Evolutionary conservation across 2,113 vertebrate genomes (phyloP), one percentile per base, ranked within the genome.

Genomic region (Holacanthus passer): DNA sequence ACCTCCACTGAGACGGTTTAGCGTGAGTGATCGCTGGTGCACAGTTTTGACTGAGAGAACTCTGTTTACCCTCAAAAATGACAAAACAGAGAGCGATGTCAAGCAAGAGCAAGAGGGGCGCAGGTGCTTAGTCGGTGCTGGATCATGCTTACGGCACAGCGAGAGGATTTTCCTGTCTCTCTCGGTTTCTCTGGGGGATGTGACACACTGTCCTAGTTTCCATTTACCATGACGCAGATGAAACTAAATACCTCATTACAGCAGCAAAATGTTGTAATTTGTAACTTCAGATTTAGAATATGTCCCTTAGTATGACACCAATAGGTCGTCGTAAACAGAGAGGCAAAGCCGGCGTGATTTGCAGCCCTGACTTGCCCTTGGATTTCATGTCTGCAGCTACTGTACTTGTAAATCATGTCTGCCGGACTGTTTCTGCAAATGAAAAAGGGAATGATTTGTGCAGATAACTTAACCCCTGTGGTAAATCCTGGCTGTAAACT

Each of bases 401-500:
- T 89, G 82, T 87, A 85, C 85, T 86, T 91, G 84, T 92, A 93
- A 93, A 94, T 93, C 90, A 89, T 85, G 81, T 83, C 77, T 73
- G 75, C 55, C 31, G 74, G 77, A 86, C 87, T 87, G 87, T 91
- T 93, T 87, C 84, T 87, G 86, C 90, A 92, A 92, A 93, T 94
- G 90, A 93, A 93, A 93, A 92, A 81, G 70, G 71, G 80, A 86
- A 87, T 93, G 91, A 93, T 93, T 93, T 91, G 91, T 90, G 89
- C 45, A 60, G 87, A 93, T 83, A 91, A 85, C 82, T 86, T 90
- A 90, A 89, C 88, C 88, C 58, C 62, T 56, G 76, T 59, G 81
- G 82, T 93, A 92, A 93, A 92, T 93, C 89, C 75, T 68, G 75
- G 66, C 70, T 88, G 69, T 86, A 90, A 88, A 90, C 77, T 84